A percentile compares a stretch with the other conserved stretches of the same genome.
These are phyloP conservation scores for Muntiacus muntjak DNA, from an alignment of 2,113 vertebrate genomes.

Conservation along the genomic window DNA sequence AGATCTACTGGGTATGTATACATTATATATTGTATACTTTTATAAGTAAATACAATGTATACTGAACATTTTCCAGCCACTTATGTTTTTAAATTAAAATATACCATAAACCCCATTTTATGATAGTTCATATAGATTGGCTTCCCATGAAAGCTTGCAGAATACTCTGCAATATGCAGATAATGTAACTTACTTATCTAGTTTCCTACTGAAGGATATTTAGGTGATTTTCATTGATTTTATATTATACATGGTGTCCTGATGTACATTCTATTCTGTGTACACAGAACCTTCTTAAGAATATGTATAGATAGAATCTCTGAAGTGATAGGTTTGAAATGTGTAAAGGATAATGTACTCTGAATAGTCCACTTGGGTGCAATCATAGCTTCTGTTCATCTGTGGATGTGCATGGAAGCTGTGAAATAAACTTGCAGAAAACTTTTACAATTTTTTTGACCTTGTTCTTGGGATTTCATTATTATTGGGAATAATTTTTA, in stretches of 20 bases:
- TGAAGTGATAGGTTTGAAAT: slow-evolving; percentile 1
- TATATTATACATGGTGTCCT: background rate
- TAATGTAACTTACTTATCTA: background rate
- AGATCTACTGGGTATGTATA: background rate
- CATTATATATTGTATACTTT: background rate
- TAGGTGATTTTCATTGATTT: background rate
- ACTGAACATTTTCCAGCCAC: background rate
- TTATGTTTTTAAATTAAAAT: slow-evolving; percentile 3
- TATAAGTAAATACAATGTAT: background rate
- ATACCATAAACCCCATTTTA: background rate
- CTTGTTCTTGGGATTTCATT: slow-evolving; percentile 56
- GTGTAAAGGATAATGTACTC: slow-evolving; percentile 50
- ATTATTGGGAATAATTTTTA: slow-evolving; percentile 24
- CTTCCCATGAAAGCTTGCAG: background rate
- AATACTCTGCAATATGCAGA: background rate
- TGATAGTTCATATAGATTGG: background rate
- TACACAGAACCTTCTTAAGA: slow-evolving; percentile 9
- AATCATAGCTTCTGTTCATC: background rate
- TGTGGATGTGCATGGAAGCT: background rate
- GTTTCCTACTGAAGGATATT: background rate
- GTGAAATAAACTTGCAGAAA: slow-evolving; percentile 39
- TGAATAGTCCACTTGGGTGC: background rate
- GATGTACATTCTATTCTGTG: background rate
- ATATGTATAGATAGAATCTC: background rate
- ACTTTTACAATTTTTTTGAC: slow-evolving; percentile 50